Evolutionary conservation across 2,888 invertebrate species (phyloP).

Genomic region (Athrips mouffetella): DNA sequence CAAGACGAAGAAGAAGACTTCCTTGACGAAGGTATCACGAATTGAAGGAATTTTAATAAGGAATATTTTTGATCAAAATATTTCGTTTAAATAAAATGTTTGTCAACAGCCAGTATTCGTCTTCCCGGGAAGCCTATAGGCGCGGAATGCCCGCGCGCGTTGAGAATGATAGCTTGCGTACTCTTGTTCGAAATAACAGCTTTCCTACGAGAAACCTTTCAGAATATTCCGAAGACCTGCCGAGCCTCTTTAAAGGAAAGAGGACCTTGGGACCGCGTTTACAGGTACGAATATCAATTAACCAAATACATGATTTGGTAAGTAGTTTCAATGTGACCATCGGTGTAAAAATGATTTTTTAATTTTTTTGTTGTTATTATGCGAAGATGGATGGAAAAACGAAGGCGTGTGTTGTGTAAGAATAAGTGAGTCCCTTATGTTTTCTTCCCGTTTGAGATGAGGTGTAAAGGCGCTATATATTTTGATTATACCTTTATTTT

Average conservation of each 20-base stretch:
- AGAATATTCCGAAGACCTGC: slow-evolving; percentile 86
- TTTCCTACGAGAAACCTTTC: slow-evolving; percentile 97
- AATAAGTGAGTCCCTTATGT: slow-evolving; percentile 76
- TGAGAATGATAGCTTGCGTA: slow-evolving; percentile 95
- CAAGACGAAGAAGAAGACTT: slow-evolving; percentile 98
- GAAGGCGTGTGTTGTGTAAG: slow-evolving; percentile 74
- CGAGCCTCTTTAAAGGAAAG: slow-evolving; percentile 86
- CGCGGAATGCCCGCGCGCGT: slow-evolving; percentile 90
- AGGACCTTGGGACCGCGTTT: slow-evolving; percentile 90
- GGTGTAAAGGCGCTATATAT: slow-evolving; percentile 64
- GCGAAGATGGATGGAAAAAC: slow-evolving; percentile 78
- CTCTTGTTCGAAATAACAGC: slow-evolving; percentile 98
- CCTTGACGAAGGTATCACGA: slow-evolving; percentile 91
- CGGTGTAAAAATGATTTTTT: slow-evolving; percentile 64
- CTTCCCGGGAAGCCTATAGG: slow-evolving; percentile 80
- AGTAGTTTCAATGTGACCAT: slow-evolving; percentile 58
- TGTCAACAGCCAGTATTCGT: slow-evolving; percentile 82
- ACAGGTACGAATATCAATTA: slow-evolving; percentile 73
- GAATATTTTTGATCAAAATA: background rate
- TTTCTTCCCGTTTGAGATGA: slow-evolving; percentile 63
- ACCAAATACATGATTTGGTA: slow-evolving; percentile 49
- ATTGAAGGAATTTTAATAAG: background rate
- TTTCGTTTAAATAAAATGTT: slow-evolving; percentile 12
- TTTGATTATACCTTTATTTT: slow-evolving; percentile 74
- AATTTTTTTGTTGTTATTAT: slow-evolving; percentile 66